phyloP scores from a whole-genome alignment of 2,113 vertebrate genomes.

The Catharus fuscescens region DNA sequence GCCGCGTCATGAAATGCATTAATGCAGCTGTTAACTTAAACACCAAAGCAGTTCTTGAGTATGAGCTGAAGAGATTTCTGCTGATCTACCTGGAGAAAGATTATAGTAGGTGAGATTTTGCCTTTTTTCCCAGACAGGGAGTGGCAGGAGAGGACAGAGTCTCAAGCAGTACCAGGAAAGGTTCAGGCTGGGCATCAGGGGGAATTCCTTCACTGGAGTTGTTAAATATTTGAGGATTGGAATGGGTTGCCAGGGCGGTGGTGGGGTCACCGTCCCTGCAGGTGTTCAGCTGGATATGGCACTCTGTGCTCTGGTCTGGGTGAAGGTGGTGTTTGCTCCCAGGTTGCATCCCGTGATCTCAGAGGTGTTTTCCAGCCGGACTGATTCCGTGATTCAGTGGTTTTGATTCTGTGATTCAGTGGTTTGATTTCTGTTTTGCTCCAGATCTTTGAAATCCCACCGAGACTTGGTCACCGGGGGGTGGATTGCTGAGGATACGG shows the following conservation, averaged over 20 bases:
- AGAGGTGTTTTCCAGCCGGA: neutral
- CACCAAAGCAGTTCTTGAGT: accelerated
- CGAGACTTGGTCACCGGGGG: neutral
- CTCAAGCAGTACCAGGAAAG: too few relatives aligned
- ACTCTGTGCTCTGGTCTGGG: neutral
- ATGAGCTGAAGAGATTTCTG: neutral
- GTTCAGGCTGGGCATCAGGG: neutral
- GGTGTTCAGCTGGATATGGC: neutral
- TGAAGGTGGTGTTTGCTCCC: neutral
- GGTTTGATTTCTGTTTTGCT: neutral
- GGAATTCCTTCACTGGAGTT: neutral
- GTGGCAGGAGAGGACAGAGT: too few relatives aligned
- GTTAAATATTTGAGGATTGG: neutral
- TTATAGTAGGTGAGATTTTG: too few relatives aligned
- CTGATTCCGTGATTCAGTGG: neutral
- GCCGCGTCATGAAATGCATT: accelerated
- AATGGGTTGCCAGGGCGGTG: neutral
- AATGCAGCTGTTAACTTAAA: neutral
- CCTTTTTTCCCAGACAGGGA: neutral
- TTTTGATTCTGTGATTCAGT: neutral
- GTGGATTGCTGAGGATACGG: neutral
- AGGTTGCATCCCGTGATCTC: neutral
- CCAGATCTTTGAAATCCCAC: neutral
- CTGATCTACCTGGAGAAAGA: accelerated
- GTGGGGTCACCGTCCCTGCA: neutral